phyloP scores from a whole-genome alignment of 2,797 vertebrate genomes.

The Ctenopoma kingsleyae region DNA sequence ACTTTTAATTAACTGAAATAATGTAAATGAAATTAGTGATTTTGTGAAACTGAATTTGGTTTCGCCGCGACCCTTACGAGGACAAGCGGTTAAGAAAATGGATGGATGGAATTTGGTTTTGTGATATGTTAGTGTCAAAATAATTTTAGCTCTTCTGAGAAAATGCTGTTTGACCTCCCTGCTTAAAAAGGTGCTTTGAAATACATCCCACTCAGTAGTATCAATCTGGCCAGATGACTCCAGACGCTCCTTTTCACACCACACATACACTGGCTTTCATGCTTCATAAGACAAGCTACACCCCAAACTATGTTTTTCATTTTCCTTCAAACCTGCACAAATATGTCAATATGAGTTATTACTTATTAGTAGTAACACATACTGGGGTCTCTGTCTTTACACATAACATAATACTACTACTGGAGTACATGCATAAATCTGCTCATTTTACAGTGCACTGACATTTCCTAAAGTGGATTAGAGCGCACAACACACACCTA shows the following conservation, averaged over 20 bases:
- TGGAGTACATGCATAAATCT: conserved; percentile 1
- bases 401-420: conserved; percentile 7
- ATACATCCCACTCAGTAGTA: conserved; percentile 13
- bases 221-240: conserved; percentile 28
- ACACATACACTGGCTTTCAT: background rate
- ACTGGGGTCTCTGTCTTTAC: conserved; percentile 16
- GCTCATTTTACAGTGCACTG: background rate
- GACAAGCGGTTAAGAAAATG: too few relatives aligned
- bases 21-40: background rate
- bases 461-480: conserved; percentile 9
- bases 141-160: background rate
- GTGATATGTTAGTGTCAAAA: background rate
- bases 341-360: background rate
- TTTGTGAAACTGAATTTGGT: background rate
- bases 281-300: background rate
- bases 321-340: too few relatives aligned
- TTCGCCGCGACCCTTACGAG: too few relatives aligned
- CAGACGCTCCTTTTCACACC: background rate
- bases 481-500: background rate
- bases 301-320: background rate
- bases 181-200: conserved; percentile 24
- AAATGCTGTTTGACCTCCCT: background rate
- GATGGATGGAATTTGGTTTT: too few relatives aligned
- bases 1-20: background rate
- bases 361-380: conserved; percentile 13